Conservation (phyloP, 1,140 invertebrate species). For the Heliconius hewitsoni region DNA sequence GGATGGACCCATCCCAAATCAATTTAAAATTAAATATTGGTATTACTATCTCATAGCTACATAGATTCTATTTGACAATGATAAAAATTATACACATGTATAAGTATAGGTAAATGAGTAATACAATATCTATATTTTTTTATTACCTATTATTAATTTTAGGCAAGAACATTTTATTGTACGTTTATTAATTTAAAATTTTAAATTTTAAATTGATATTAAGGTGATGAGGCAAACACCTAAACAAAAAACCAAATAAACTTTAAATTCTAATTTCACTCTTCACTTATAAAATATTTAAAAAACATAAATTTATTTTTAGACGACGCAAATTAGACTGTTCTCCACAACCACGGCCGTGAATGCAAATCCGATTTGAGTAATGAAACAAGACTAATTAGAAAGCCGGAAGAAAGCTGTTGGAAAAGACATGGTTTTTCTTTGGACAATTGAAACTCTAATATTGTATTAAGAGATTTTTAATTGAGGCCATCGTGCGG, state of each 20-base stretch:
- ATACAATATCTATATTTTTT: no score
- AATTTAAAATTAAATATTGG: constrained; percentile 59
- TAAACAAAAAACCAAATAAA: background rate
- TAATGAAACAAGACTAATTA: constrained; percentile 70
- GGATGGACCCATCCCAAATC: constrained; percentile 52
- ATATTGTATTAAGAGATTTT: constrained; percentile 12
- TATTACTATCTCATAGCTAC: constrained; percentile 16
- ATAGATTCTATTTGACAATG: background rate
- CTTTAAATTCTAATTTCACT: background rate
- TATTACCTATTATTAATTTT: background rate
- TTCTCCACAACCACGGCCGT: constrained; percentile 57
- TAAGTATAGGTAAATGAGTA: no score
- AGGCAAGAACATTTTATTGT: background rate
- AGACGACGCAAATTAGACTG: constrained; percentile 56
- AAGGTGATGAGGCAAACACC: background rate
- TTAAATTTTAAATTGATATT: background rate
- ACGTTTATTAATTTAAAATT: background rate
- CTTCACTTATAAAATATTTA: constrained; percentile 25
- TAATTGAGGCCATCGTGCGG: background rate
- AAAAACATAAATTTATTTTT: constrained; percentile 29
- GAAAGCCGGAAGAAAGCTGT: constrained; percentile 36
- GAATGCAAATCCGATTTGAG: constrained; percentile 69
- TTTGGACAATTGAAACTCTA: constrained; percentile 16
- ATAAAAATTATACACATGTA: background rate
- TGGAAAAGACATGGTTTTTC: constrained; percentile 13